phyloP scores from a whole-genome alignment of 2,797 vertebrate genomes.

The Poecile montanus region DNA sequence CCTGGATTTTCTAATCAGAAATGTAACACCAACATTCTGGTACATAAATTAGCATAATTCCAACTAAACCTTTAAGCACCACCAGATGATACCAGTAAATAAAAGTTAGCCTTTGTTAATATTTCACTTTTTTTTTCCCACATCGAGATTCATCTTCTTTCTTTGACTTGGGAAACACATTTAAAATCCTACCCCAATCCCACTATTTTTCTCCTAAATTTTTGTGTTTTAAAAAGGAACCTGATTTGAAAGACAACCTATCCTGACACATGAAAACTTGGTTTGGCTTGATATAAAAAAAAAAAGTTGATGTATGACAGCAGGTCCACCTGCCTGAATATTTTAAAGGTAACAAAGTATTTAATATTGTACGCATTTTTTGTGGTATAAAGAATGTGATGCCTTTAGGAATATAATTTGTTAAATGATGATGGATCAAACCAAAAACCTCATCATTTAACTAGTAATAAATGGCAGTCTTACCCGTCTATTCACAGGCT shows the following conservation, averaged over 20 bases:
- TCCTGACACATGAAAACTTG: neutral
- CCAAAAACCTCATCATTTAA: neutral
- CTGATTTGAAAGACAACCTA: neutral
- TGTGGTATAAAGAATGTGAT: neutral
- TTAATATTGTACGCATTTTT: neutral
- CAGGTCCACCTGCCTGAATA: neutral
- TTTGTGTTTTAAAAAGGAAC: neutral
- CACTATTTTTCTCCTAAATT: neutral
- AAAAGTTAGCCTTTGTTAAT: neutral
- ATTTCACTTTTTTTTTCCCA: neutral
- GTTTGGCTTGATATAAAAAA: neutral
- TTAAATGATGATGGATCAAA: conserved; percentile 16
- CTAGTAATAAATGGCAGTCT: neutral
- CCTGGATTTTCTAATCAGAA: neutral
- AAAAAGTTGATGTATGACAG: neutral
- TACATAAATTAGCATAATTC: neutral
- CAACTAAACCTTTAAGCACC: neutral
- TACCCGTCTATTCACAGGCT: neutral
- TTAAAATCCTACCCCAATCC: neutral
- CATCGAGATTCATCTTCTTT: neutral
- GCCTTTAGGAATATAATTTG: neutral
- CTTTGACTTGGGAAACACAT: neutral
- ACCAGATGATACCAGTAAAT: neutral
- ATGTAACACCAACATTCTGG: neutral
- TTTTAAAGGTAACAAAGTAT: neutral